Evolutionary conservation across 2,888 invertebrate genomes (phyloP), one percentile per base, ranked within the genome.

Genomic region (Lochmaea crataegi): DNA sequence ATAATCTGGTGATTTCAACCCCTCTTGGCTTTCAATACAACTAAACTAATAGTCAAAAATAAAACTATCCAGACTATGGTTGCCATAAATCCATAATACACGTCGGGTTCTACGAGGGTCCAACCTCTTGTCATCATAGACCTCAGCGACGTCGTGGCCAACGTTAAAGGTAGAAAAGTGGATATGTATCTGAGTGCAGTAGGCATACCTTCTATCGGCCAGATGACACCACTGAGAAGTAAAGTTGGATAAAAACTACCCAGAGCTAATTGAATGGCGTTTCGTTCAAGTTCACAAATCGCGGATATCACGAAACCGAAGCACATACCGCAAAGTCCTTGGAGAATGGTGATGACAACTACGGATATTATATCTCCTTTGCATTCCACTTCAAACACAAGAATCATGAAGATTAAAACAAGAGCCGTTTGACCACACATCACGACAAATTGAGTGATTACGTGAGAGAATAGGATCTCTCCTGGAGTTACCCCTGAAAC

Each of bases 121-220:
- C 97, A 96, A 63, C 97, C 97, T 79, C 96, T 89, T 0, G 96
- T 96, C 64, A 96, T 89, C 87, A 96, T 94, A 68, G 94, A 94
- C 67, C 97, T 89, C 66, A 97, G 89, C 1, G 96, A 93, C 57
- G 96, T 94, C n/a, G 96, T 96, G n/a, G 97, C 96, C 85, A 96
- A 89, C 0, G 97, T 97, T 67, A 97, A 88, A 0, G 97, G 97
- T 66, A 97, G 90, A 80, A 93, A 92, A 61, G 94, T 90, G 1
- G 96, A 94, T 68, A 97, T 91, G 86, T 95, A 95, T 71, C 85
- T 79, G 45, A 98, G 88, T 73, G 94, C 90, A 81, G 92, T 90
- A 2, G 97, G 97, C 96, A 98, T 97, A 71, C 96, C 78, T 86
- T 98, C 96, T 76, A 97, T 93, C 73, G 98, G 97, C 98, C 98